phyloP scores from a whole-genome alignment of 2,113 vertebrate genomes.

The Peromyscus californicus region DNA sequence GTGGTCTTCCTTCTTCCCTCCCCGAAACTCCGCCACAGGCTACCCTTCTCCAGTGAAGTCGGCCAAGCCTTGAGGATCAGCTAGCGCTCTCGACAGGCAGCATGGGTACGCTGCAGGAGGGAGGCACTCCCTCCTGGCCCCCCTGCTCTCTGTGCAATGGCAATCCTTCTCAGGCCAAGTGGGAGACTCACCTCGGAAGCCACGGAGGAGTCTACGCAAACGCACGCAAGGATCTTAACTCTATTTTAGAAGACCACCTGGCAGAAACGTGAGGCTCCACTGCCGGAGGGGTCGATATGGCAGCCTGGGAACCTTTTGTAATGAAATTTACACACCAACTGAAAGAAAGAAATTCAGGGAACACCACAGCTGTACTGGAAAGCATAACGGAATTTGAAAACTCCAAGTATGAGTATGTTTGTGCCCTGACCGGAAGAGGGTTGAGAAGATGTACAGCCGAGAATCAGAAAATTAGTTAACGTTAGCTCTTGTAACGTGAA shows the following conservation, averaged over 20 bases:
- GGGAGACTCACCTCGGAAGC: not conserved
- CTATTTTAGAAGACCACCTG: not conserved
- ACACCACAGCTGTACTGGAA: not conserved
- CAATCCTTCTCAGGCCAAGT: not conserved
- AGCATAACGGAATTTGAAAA: slow-evolving; percentile 23
- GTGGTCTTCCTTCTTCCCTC: not conserved
- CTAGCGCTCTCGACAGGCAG: not conserved
- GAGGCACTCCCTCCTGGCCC: too few relatives aligned
- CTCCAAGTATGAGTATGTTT: not conserved
- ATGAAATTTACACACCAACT: not conserved
- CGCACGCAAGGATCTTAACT: not conserved
- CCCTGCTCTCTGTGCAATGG: not conserved
- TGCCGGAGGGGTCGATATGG: not conserved
- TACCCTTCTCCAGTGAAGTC: not conserved
- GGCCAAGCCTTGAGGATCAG: not conserved
- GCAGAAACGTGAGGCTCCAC: not conserved
- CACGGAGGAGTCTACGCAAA: not conserved
- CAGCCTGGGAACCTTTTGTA: not conserved
- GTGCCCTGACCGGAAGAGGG: not conserved
- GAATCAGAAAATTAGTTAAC: not conserved
- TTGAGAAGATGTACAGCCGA: not conserved
- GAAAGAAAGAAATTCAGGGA: slow-evolving; percentile 8
- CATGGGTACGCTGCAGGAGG: rapidly evolving
- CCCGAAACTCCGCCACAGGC: too few relatives aligned
- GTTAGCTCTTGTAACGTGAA: not conserved